Conservation (phyloP, 2,113 vertebrate species). For the Tamias sibiricus region DNA sequence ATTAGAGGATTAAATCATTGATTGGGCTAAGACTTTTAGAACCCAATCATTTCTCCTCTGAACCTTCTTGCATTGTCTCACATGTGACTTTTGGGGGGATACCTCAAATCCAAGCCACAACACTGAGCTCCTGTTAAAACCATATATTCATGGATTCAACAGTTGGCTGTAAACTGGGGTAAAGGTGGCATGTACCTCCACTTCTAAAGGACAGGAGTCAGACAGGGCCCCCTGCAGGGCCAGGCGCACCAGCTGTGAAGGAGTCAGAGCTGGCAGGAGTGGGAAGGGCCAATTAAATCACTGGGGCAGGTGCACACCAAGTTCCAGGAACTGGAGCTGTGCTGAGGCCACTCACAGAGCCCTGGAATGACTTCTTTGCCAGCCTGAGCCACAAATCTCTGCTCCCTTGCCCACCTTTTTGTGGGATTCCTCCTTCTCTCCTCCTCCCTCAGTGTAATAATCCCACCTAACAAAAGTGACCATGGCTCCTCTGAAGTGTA, state of each 20-base stretch:
- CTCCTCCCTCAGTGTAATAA: conserved; percentile 12
- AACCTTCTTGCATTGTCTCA: too few relatives aligned
- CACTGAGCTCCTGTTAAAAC: not conserved
- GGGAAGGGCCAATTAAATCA: not conserved
- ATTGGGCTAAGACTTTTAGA: too few relatives aligned
- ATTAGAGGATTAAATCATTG: too few relatives aligned
- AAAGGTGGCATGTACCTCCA: not conserved
- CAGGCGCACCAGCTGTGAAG: not conserved
- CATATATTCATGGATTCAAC: not conserved
- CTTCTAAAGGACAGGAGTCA: not conserved
- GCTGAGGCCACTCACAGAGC: not conserved
- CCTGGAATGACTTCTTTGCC: not conserved
- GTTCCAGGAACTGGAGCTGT: not conserved
- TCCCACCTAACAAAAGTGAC: conserved; percentile 2
- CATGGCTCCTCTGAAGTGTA: not conserved
- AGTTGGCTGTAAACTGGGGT: not conserved
- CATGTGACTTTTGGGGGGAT: too few relatives aligned
- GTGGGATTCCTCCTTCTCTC: not conserved
- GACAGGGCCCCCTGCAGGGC: not conserved
- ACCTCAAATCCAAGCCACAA: too few relatives aligned
- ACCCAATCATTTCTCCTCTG: too few relatives aligned
- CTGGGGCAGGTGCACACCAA: not conserved
- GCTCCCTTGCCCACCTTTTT: not conserved
- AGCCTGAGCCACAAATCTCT: not conserved
- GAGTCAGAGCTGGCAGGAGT: not conserved